Evolutionary conservation across 2,888 invertebrate species (phyloP).

Genomic region (Ornithoptera alexandrae): DNA sequence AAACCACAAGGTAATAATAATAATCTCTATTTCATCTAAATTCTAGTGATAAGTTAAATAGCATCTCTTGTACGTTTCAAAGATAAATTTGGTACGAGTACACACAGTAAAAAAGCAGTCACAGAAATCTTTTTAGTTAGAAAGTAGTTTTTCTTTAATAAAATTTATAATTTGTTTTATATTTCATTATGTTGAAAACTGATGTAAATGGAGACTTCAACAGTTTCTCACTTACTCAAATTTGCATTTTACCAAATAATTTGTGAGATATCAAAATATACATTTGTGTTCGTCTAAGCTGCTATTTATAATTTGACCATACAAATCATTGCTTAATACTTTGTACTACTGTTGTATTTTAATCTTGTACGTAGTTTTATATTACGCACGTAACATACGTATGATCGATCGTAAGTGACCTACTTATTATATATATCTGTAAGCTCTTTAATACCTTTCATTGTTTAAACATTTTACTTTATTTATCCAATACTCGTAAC

Average conservation of each 20-base stretch:
- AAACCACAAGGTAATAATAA: slow-evolving; percentile 71
- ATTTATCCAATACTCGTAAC: slow-evolving; percentile 52
- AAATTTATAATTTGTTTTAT: background rate
- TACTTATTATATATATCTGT: too few species aligned
- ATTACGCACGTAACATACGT: background rate
- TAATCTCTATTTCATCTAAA: slow-evolving; percentile 68
- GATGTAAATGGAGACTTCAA: too few species aligned
- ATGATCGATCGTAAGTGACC: background rate
- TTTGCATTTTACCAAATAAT: too few species aligned
- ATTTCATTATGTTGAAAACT: background rate
- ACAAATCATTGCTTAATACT: background rate
- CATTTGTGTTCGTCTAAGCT: background rate
- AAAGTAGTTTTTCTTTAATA: background rate
- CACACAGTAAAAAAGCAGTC: slow-evolving; percentile 33
- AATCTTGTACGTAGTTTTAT: background rate
- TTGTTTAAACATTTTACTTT: background rate
- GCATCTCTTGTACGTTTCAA: slow-evolving; percentile 59
- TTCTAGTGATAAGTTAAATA: slow-evolving; percentile 69
- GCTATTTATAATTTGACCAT: background rate
- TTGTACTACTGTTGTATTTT: background rate
- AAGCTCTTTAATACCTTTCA: background rate
- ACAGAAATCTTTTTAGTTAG: background rate
- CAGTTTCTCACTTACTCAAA: too few species aligned
- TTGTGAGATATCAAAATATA: background rate
- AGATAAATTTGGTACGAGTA: slow-evolving; percentile 63